A percentile compares a stretch with the other conserved stretches of the same genome.
phyloP scores from a whole-genome alignment of 2,888 invertebrate genomes.

The Halocaridina rubra region DNA sequence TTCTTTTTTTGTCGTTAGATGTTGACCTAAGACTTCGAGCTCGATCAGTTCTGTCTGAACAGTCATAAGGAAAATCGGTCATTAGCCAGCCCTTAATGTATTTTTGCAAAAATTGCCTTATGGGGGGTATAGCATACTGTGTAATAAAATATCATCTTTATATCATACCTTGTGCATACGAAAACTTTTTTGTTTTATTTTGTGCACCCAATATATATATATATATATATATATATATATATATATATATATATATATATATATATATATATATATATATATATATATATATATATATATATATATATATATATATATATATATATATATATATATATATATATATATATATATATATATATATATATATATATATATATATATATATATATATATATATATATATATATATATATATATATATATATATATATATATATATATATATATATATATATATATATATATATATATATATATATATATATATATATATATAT shows the following conservation, averaged over 20 bases:
- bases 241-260: background rate
- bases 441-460: constrained; percentile 15
- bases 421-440: constrained; percentile 2
- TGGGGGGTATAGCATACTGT: too few species aligned
- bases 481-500: constrained; percentile 23
- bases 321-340: background rate
- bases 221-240: background rate
- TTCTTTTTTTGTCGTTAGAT: too few species aligned
- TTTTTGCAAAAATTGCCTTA: too few species aligned
- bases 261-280: background rate
- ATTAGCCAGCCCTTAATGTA: too few species aligned
- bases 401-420: background rate
- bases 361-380: constrained; percentile 23
- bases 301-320: background rate
- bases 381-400: background rate
- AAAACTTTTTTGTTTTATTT: too few species aligned
- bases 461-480: constrained; percentile 16
- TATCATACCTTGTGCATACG: too few species aligned
- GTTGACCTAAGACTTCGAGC: too few species aligned
- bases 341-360: background rate
- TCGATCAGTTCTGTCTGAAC: too few species aligned
- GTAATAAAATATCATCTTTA: too few species aligned
- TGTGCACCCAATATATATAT: background rate
- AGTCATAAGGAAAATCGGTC: too few species aligned
- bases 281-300: background rate